phyloP scores from a whole-genome alignment of 2,888 invertebrate genomes.

The Volucella bombylans region DNA sequence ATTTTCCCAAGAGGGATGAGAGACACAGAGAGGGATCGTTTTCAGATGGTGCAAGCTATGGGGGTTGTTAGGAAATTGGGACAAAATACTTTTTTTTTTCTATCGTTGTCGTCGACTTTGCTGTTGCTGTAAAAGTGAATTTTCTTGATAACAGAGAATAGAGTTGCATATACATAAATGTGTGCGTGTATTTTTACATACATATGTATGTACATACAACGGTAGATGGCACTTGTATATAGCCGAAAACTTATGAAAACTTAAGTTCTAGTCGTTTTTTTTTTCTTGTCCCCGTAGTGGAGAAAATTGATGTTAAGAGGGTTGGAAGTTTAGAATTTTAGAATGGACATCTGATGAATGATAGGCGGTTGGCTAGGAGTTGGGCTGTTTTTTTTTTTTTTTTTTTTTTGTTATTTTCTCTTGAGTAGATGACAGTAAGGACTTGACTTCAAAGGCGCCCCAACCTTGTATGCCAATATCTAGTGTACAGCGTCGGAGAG shows the following conservation, averaged over 20 bases:
- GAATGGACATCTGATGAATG: conserved; percentile 72
- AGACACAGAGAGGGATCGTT: conserved; percentile 31
- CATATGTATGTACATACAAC: neutral
- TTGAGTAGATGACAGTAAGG: conserved; percentile 53
- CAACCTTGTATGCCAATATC: conserved; percentile 1
- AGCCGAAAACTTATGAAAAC: conserved; percentile 61
- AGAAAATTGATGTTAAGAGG: conserved; percentile 66
- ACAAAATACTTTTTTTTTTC: conserved; percentile 57
- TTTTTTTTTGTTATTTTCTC: neutral
- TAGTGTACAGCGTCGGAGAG: neutral
- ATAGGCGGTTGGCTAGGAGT: conserved; percentile 54
- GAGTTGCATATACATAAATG: conserved; percentile 52
- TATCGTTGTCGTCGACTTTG: conserved; percentile 34
- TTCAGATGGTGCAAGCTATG: conserved; percentile 69
- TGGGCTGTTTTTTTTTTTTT: neutral
- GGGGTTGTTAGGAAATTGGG: conserved; percentile 71
- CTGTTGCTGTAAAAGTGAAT: conserved; percentile 57
- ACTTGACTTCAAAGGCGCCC: conserved; percentile 63
- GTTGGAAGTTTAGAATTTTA: conserved; percentile 68
- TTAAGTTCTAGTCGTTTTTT: conserved; percentile 37
- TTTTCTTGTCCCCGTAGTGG: conserved; percentile 26
- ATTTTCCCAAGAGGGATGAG: conserved; percentile 66
- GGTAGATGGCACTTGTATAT: conserved; percentile 31
- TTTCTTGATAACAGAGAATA: conserved; percentile 53
- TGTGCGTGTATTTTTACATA: conserved; percentile 16